Evolutionary conservation across 1,140 invertebrate species (phyloP).

Genomic region (Ladona fulva): DNA sequence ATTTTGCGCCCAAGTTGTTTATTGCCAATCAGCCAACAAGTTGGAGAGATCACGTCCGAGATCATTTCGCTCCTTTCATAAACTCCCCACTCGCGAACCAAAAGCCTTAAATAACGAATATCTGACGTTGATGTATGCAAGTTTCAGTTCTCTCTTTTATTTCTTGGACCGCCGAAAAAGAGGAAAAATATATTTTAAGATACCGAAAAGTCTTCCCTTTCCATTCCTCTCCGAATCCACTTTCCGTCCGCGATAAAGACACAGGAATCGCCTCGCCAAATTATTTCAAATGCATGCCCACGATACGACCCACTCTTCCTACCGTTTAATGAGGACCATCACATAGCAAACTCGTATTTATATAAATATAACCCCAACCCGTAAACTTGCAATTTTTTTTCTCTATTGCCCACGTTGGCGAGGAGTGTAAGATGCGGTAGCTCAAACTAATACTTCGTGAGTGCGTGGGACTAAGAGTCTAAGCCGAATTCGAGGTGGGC

Average conservation of each 20-base stretch:
- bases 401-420: no score
- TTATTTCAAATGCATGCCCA: background rate
- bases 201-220: no score
- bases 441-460: no score
- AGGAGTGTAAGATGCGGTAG: no score
- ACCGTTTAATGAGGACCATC: background rate
- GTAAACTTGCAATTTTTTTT: no score
- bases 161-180: background rate
- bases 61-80: background rate
- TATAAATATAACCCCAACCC: no score
- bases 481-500: no score
- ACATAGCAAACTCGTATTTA: background rate
- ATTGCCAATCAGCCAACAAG: no score
- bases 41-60: background rate
- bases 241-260: background rate
- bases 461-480: no score
- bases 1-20: no score
- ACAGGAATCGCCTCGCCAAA: background rate
- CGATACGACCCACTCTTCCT: background rate
- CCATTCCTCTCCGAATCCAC: no score
- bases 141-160: background rate
- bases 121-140: background rate
- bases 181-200: no score
- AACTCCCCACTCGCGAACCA: background rate
- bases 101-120: background rate